Evolutionary conservation across 1,140 invertebrate genomes (phyloP).

Genomic region (Brachionus paranguensis): DNA sequence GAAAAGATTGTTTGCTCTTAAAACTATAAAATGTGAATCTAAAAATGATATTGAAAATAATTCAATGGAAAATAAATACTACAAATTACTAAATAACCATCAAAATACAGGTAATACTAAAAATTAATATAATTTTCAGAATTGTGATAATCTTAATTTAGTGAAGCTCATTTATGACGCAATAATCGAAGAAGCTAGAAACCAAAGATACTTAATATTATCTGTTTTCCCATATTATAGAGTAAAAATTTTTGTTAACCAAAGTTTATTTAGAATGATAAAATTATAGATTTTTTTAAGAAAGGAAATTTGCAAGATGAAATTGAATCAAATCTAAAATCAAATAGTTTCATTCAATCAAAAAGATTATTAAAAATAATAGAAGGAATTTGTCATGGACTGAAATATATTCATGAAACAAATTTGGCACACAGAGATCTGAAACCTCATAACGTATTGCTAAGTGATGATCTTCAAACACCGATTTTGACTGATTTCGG

Average conservation of each 20-base stretch:
- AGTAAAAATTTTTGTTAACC: not conserved
- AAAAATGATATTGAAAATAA: conserved; percentile 23
- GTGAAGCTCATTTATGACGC: conserved; percentile 1
- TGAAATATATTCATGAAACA: conserved; percentile 14
- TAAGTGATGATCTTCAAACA: not conserved
- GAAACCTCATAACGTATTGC: conserved; percentile 11
- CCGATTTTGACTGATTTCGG: conserved; percentile 30
- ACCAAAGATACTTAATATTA: not conserved
- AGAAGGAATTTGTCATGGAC: not conserved
- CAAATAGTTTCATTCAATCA: not conserved
- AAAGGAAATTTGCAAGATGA: conserved; percentile 3
- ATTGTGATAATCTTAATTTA: not conserved
- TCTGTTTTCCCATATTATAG: conserved; percentile 26
- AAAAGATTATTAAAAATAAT: conserved; percentile 15
- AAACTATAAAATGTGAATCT: conserved; percentile 25
- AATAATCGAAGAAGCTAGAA: not conserved
- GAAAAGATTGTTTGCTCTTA: not conserved
- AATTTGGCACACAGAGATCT: conserved; percentile 31
- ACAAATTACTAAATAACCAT: not conserved
- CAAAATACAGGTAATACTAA: not conserved
- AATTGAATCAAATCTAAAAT: not conserved
- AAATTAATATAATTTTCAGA: not conserved
- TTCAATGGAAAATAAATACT: conserved; percentile 13
- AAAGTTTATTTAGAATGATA: not conserved
- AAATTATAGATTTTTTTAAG: not conserved